A percentile compares a stretch with the other conserved stretches of the same genome.
Conservation (phyloP, 2,888 invertebrate genomes). For the Branchipolynoe longqiensis region DNA sequence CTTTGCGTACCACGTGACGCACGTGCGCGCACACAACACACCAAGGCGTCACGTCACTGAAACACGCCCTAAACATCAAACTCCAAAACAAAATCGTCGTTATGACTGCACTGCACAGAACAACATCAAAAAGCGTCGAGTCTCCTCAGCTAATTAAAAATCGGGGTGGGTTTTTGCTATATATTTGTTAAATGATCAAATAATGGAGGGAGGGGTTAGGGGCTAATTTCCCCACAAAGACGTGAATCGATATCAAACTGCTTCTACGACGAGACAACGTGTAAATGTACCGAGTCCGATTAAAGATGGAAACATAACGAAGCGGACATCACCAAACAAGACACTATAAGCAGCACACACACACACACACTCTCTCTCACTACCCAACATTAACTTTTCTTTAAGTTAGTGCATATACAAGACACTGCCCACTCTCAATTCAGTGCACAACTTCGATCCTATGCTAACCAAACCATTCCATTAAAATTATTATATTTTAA, state of each 20-base stretch:
- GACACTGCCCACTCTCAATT: too few species aligned
- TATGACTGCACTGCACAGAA: background rate
- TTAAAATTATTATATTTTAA: too few species aligned
- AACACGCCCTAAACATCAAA: background rate
- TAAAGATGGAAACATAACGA: too few species aligned
- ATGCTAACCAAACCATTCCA: too few species aligned
- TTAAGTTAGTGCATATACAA: too few species aligned
- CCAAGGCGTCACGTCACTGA: too few species aligned
- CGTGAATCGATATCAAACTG: background rate
- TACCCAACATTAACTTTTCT: too few species aligned
- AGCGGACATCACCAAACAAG: too few species aligned
- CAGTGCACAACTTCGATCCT: too few species aligned
- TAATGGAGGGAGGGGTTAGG: background rate
- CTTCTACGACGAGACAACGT: background rate
- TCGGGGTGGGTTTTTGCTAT: background rate
- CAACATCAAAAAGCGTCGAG: conserved; percentile 11
- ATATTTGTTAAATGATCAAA: background rate
- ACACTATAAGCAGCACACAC: too few species aligned
- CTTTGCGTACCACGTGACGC: too few species aligned
- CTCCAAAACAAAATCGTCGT: conserved; percentile 11
- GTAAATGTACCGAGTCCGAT: background rate
- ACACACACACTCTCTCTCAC: too few species aligned
- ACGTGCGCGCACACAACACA: background rate
- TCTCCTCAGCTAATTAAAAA: background rate
- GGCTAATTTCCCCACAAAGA: background rate